These are phyloP conservation scores for Opisthocomus hoazin DNA, from an alignment of 2,113 vertebrate genomes.

Conservation along the genomic window DNA sequence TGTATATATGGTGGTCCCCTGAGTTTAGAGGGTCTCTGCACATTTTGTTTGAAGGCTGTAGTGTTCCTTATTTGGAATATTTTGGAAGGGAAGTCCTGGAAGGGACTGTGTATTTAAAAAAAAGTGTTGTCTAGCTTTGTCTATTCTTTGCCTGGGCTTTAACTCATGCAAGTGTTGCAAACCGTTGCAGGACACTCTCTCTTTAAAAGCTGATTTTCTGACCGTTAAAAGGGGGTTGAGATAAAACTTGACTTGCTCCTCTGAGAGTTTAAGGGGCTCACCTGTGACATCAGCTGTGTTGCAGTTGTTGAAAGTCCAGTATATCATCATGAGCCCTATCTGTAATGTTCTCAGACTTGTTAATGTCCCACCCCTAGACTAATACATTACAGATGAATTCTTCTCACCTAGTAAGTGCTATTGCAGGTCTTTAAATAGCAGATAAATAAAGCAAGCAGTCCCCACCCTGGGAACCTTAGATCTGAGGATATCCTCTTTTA, in stretches of 20 bases:
- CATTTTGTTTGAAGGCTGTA: not conserved
- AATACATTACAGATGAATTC: not conserved
- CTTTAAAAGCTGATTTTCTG: not conserved
- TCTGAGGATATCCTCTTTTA: not conserved
- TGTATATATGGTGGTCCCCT: not conserved
- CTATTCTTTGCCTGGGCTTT: not conserved
- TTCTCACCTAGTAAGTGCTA: not conserved
- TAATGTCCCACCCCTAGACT: not conserved
- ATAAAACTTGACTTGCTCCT: not conserved
- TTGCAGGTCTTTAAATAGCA: not conserved
- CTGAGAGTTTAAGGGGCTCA: not conserved
- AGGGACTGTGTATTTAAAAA: not conserved
- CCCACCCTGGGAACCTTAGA: not conserved
- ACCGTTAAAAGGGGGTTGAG: not conserved
- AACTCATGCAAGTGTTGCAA: not conserved
- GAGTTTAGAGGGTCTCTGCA: not conserved
- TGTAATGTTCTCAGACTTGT: not conserved
- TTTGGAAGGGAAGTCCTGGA: not conserved
- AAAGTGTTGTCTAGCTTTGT: not conserved
- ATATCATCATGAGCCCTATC: not conserved
- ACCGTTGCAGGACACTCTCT: not conserved
- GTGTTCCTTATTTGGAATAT: not conserved
- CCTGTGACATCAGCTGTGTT: not conserved
- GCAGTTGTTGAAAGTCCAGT: not conserved
- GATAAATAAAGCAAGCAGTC: not conserved